Evolutionary conservation across 2,888 invertebrate species (phyloP).

Genomic region (Baccha elongata): DNA sequence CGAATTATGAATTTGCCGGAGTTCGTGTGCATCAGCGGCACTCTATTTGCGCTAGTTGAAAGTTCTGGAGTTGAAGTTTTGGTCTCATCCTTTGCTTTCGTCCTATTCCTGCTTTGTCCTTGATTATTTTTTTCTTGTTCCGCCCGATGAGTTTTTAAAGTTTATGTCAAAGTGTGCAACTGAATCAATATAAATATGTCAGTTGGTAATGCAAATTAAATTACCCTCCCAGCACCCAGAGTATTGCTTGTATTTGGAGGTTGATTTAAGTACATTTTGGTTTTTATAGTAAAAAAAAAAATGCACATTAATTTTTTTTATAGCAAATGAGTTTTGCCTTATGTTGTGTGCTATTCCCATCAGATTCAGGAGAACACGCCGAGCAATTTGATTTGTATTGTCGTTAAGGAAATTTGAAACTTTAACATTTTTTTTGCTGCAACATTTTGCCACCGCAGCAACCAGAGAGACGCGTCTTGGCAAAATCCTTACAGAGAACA

Average conservation of each 20-base stretch:
- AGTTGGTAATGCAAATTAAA: conserved; percentile 64
- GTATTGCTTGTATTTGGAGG: background rate
- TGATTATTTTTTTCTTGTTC: background rate
- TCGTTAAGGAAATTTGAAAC: conserved; percentile 53
- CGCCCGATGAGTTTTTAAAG: conserved; percentile 28
- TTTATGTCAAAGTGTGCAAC: conserved; percentile 48
- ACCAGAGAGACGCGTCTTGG: background rate
- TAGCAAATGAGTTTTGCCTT: conserved; percentile 31
- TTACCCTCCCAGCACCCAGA: conserved; percentile 21
- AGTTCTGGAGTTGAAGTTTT: conserved; percentile 11
- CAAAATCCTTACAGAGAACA: background rate
- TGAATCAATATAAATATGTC: background rate
- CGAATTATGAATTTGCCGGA: conserved; percentile 39
- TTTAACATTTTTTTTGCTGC: conserved; percentile 11
- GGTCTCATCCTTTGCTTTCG: background rate
- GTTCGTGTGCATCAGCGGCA: conserved; percentile 19
- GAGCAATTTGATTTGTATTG: conserved; percentile 22
- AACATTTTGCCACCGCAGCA: conserved; percentile 5
- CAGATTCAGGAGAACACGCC: background rate
- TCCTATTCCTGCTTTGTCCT: background rate
- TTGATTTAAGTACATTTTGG: conserved; percentile 57
- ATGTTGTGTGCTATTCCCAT: conserved; percentile 38
- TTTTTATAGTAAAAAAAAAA: conserved; percentile 50
- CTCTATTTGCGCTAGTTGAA: conserved; percentile 41
- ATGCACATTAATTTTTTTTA: conserved; percentile 42